These are phyloP conservation scores for Stomatorhinus ivindoensis DNA, from an alignment of 2,113 vertebrate genomes.

Conservation along the genomic window DNA sequence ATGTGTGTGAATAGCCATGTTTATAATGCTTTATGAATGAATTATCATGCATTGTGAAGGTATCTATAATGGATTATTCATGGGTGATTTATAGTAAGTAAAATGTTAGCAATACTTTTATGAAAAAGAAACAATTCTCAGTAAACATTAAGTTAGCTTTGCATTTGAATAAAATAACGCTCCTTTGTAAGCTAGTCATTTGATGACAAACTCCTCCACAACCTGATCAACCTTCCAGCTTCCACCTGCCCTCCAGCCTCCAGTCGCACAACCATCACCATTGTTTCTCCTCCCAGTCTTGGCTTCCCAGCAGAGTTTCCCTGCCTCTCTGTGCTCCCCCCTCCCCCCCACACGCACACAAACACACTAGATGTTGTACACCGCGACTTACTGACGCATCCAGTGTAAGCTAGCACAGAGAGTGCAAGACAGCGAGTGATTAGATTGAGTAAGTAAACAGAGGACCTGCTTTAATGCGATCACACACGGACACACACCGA, in stretches of 20 bases:
- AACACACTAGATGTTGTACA: neutral
- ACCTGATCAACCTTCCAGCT: neutral
- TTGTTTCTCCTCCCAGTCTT: neutral
- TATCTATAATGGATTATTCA: too few relatives aligned
- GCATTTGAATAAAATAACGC: neutral
- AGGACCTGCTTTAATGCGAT: neutral
- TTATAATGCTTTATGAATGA: too few relatives aligned
- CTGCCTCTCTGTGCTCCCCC: neutral
- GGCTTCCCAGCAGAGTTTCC: neutral
- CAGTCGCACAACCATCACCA: neutral
- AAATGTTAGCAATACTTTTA: neutral
- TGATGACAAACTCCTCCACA: neutral
- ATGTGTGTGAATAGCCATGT: too few relatives aligned
- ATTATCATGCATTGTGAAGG: too few relatives aligned
- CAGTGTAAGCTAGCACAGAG: neutral
- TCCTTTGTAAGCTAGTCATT: neutral
- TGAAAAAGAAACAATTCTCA: neutral
- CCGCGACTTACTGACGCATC: neutral
- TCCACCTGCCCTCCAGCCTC: neutral
- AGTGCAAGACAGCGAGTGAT: neutral
- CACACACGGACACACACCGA: neutral
- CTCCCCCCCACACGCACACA: neutral
- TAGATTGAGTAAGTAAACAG: neutral
- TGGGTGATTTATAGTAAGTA: too few relatives aligned
- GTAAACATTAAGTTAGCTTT: neutral